These are phyloP conservation scores for Philopotamus ludificatus DNA, from an alignment of 1,140 invertebrate genomes.

Conservation along the genomic window DNA sequence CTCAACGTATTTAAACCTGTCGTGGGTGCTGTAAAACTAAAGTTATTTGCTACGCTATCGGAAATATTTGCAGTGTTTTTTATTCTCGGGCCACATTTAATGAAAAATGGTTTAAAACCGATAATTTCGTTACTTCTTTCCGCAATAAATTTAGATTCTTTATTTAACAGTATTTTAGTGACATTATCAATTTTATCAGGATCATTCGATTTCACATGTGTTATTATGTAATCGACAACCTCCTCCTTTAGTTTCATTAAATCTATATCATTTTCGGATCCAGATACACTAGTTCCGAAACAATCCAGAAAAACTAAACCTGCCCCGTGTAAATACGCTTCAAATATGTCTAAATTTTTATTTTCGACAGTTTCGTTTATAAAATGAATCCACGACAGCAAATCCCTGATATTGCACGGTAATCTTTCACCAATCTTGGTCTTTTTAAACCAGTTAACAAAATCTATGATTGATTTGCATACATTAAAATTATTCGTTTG, in stretches of 20 bases:
- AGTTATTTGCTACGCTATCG: constrained; percentile 44
- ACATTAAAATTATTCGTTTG: constrained; percentile 61
- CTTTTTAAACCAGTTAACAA: constrained; percentile 74
- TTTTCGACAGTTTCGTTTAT: constrained; percentile 68
- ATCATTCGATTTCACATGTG: constrained; percentile 52
- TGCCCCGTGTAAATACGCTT: constrained; percentile 85
- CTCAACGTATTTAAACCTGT: constrained; percentile 81
- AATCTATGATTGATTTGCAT: constrained; percentile 71
- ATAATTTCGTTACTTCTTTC: constrained; percentile 53
- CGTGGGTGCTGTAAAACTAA: constrained; percentile 80
- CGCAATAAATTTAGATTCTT: constrained; percentile 44
- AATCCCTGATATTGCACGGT: constrained; percentile 88
- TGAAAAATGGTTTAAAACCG: constrained; percentile 73
- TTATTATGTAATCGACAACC: constrained; percentile 55
- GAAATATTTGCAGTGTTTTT: constrained; percentile 40
- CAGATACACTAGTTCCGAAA: constrained; percentile 71
- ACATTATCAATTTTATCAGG: constrained; percentile 46
- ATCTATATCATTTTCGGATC: constrained; percentile 58
- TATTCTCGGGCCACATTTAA: constrained; percentile 61
- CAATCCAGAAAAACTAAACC: constrained; percentile 90
- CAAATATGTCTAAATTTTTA: constrained; percentile 54
- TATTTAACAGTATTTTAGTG: constrained; percentile 45
- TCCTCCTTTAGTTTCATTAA: constrained; percentile 55
- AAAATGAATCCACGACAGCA: constrained; percentile 91
- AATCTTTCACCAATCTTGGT: constrained; percentile 76